Evolutionary conservation across 1,140 invertebrate species (phyloP).

Genomic region (Cotesia chilonis): DNA sequence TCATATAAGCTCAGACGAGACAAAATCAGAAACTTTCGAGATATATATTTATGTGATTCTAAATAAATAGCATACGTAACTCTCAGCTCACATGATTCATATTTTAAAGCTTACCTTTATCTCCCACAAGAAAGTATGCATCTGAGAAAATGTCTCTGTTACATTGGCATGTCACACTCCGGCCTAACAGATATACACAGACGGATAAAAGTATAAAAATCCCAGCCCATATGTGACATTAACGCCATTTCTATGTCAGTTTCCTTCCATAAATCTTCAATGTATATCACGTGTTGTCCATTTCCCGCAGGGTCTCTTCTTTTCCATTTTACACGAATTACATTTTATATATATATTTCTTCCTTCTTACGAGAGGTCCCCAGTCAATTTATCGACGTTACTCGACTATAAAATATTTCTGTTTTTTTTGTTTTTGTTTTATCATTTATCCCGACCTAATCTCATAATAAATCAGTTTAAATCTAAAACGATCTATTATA

Average conservation of each 20-base stretch:
- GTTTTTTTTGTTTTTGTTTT: conserved; percentile 1
- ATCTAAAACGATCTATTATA: too few relatives aligned
- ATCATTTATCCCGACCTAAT: background rate
- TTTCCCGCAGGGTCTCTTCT: conserved; percentile 46
- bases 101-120: conserved; percentile 11
- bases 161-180: conserved; percentile 4
- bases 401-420: conserved; percentile 27
- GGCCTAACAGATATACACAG: background rate
- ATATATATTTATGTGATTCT: background rate
- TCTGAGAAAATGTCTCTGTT: background rate
- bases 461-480: too few relatives aligned
- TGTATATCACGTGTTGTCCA: conserved; percentile 47
- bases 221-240: too few relatives aligned
- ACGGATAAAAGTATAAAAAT: too few relatives aligned
- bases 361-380: background rate
- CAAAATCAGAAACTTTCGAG: background rate
- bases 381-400: conserved; percentile 57
- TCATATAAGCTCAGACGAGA: too few relatives aligned
- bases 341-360: background rate
- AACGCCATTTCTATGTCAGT: conserved; percentile 21
- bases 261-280: conserved; percentile 52
- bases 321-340: conserved; percentile 49
- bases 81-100: conserved; percentile 14
- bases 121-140: conserved; percentile 11
- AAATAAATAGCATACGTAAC: background rate